Evolutionary conservation across 2,888 invertebrate species (phyloP).

Genomic region (Nudaria mundana): DNA sequence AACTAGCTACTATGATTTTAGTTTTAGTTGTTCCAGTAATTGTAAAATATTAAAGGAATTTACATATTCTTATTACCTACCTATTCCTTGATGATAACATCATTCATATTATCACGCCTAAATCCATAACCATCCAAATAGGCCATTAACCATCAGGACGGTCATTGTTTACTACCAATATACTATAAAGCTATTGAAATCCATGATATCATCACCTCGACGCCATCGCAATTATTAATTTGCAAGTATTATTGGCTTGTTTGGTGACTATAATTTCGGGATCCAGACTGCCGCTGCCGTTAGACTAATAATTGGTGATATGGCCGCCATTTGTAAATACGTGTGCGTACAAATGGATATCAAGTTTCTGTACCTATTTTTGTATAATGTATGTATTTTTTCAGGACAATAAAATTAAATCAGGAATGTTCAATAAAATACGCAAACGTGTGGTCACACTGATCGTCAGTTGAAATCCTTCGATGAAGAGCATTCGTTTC

Average conservation of each 20-base stretch:
- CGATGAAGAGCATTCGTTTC: conserved; percentile 53
- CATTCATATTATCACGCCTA: no score
- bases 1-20: no score
- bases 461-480: conserved; percentile 37
- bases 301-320: no score
- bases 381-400: no score
- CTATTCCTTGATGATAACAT: no score
- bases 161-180: not conserved
- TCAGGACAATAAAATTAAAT: not conserved
- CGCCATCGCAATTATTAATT: conserved; percentile 36
- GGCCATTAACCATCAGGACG: not conserved
- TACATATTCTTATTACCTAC: no score
- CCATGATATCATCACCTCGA: conserved; percentile 46
- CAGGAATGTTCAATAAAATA: no score
- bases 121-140: no score
- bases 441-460: not conserved
- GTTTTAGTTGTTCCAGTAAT: conserved; percentile 8
- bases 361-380: no score
- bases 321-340: no score
- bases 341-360: no score
- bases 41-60: not conserved
- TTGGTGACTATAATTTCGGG: not conserved
- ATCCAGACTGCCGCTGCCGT: no score
- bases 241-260: conserved; percentile 6
- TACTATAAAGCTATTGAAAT: conserved; percentile 3